Evolutionary conservation across 2,797 vertebrate genomes (phyloP), one percentile per base, ranked within the genome.

Genomic region (Sphenopsis melanotis): DNA sequence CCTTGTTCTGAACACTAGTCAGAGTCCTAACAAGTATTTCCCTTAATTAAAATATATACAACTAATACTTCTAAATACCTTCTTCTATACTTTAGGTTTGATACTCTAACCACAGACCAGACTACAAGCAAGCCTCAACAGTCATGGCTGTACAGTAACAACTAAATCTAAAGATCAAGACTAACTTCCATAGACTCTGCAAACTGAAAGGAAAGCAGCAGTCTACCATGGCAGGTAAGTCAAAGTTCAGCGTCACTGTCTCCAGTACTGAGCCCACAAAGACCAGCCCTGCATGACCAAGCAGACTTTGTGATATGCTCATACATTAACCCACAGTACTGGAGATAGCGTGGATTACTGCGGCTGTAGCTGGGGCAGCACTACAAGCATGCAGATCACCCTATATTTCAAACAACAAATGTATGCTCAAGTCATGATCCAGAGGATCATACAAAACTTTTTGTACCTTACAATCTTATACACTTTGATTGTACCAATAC

Each of bases 301-400:
- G 13, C 42, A 69, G 26, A 15, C 36, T 34, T 34, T 6, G 20
- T 18, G 34, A 68, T 10, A n/a, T 2, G 12, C 5, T 76, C n/a
- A 37, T 12, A 23, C 2, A 5, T 6, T 23, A 37, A 26, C 2
- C 32, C 46, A 44, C 27, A 66, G 29, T 7, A 44, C 3, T 1
- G 47, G 21, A 84, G 46, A 30, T 0, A 55, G 15, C 0, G 0
- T 4, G 20, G 8, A 11, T 39, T 52, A 39, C 76, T 10, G 5
- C 12, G 36, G 64, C 32, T 24, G 15, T 0, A n/a, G 15, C 2
- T 42, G 18, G 23, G 32, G 57, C 17, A n/a, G 44, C 27, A 19
- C 23, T 12, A 14, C 11, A 66, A 30, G 17, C 10, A 49, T 3
- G 15, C 50, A 78, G 29, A 39, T 5, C 8, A 37, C 5, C 6